Base-by-base conservation (phyloP, 2,888 invertebrate genomes). In the Seira sanloemensis region DNA sequence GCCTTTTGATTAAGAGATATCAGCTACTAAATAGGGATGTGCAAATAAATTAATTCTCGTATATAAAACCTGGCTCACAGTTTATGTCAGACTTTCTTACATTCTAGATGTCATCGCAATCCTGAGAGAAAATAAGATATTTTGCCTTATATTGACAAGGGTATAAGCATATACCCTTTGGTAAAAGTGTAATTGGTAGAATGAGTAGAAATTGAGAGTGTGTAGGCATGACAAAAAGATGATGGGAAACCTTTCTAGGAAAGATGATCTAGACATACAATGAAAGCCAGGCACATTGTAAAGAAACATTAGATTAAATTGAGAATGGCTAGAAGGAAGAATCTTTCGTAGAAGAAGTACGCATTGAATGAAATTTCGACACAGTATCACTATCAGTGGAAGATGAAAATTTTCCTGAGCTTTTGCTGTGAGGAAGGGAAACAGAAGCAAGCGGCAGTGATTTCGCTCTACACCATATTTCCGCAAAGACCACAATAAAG, bases 141-240 rank as follows among this genome's bases (percentile, higher is more conserved):
- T n/a, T n/a, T n/a, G n/a, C n/a, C n/a, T n/a, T n/a, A n/a, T n/a
- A n/a, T n/a, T 37, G 37, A 37, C 5, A 37, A 9, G 5, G 37
- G 37, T 9, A 58, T 58, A 18, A 58, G 7, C 37, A 37, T 12
- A n/a, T n/a, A n/a, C 58, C 7, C 58, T n/a, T 4, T 2, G 58
- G 7, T n/a, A 58, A 58, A 58, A 58, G 58, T 16, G 69, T 26
- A 69, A 37, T 69, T 26, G 69, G 21, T 23, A n/a, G 67, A 67
- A 67, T 67, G 67, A 67, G 23, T 19, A 67, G n/a, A 25, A 67
- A 23, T 67, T 67, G 67, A 4, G n/a, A 67, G n/a, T 58, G 58
- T 58, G 37, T 37, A 37, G 37, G 37, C n/a, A 16, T 58, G 58
- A 58, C n/a, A n/a, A 16, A 18, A 9, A 18, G 58, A 58, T 58